Conservation (phyloP, 2,888 invertebrate species). For the Allophyes oxyacanthae region DNA sequence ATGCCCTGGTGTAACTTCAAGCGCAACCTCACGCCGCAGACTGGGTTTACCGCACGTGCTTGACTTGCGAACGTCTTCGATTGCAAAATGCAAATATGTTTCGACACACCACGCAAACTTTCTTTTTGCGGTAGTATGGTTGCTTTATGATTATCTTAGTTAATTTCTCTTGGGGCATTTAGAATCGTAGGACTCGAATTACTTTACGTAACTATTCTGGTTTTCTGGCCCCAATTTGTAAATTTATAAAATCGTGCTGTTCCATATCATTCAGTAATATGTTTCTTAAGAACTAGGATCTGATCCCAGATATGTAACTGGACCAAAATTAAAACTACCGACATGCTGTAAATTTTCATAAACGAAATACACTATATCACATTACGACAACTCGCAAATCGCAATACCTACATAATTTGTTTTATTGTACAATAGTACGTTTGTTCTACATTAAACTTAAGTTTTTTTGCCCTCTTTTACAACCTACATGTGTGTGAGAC, state of each 20-base stretch:
- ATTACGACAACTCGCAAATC: slow-evolving; percentile 21
- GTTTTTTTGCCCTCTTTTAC: slow-evolving; percentile 29
- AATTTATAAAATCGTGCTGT: too few species aligned
- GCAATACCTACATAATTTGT: slow-evolving; percentile 27
- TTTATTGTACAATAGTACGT: slow-evolving; percentile 26
- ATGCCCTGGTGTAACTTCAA: slow-evolving; percentile 23
- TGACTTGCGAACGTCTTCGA: slow-evolving; percentile 16
- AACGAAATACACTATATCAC: slow-evolving; percentile 32
- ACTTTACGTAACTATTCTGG: too few species aligned
- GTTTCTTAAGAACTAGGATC: too few species aligned
- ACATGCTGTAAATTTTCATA: slow-evolving; percentile 18
- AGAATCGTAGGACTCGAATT: too few species aligned
- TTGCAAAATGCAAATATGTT: slow-evolving; percentile 10
- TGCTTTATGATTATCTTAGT: too few species aligned
- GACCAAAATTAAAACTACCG: too few species aligned
- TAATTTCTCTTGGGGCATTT: too few species aligned
- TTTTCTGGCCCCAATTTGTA: too few species aligned
- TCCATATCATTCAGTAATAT: too few species aligned
- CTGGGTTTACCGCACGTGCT: slow-evolving; percentile 5
- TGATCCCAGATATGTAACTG: too few species aligned
- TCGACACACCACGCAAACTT: not conserved
- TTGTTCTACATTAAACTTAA: slow-evolving; percentile 13
- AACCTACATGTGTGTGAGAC: slow-evolving; percentile 3
- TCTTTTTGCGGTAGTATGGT: too few species aligned
- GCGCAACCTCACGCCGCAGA: slow-evolving; percentile 5